Evolutionary conservation across 2,113 vertebrate species (phyloP).

Genomic region (Romanogobio albipinnatus): DNA sequence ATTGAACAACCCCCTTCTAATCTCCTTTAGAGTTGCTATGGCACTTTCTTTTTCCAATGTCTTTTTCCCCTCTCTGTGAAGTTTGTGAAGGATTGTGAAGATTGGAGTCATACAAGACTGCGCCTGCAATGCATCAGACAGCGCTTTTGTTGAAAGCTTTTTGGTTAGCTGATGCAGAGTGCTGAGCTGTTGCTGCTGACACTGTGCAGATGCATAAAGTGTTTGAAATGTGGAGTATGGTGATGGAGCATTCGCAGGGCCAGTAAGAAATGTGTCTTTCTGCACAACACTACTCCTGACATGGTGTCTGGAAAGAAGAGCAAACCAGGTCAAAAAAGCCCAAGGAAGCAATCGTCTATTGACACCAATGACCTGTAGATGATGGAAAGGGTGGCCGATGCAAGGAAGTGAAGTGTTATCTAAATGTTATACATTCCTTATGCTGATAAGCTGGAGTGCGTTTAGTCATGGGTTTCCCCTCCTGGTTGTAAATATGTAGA

Average conservation of each 20-base stretch:
- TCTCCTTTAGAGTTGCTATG: background rate
- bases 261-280: conserved; percentile 25
- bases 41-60: background rate
- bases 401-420: conserved; percentile 16
- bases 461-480: background rate
- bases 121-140: background rate
- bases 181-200: conserved; percentile 20
- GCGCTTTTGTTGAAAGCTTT: conserved; percentile 31
- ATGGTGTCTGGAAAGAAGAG: conserved; percentile 35
- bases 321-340: background rate
- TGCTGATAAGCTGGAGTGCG: background rate
- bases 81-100: background rate
- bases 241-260: conserved; percentile 34
- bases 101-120: background rate
- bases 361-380: conserved; percentile 12
- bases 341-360: conserved; percentile 8
- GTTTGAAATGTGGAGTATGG: conserved; percentile 47
- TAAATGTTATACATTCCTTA: conserved; percentile 45
- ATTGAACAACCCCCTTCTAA: background rate
- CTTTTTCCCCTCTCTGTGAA: background rate
- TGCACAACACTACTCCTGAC: background rate
- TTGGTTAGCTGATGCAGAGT: conserved; percentile 35
- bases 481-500: background rate
- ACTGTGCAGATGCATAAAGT: conserved; percentile 49
- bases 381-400: background rate